These are phyloP conservation scores for Todiramphus chloris DNA, from an alignment of 2,113 vertebrate species.

Conservation along the genomic window DNA sequence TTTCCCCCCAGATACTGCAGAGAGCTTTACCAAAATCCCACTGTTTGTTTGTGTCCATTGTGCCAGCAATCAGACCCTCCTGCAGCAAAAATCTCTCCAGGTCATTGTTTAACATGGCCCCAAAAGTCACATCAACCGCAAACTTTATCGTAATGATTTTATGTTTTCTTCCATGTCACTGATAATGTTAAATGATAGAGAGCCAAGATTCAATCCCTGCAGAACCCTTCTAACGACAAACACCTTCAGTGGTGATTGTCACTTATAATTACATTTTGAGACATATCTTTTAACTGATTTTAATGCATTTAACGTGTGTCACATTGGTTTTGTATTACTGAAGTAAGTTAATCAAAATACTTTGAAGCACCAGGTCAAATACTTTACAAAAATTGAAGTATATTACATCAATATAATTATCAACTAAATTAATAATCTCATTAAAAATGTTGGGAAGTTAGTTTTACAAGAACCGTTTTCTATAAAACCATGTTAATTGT, in stretches of 20 bases:
- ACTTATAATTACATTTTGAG: neutral
- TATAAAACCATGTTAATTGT: neutral
- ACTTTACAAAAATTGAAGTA: neutral
- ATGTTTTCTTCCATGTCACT: conserved; percentile 22
- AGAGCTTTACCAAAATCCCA: neutral
- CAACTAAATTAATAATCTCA: neutral
- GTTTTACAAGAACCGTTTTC: neutral
- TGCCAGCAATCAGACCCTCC: neutral
- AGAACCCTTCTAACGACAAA: neutral
- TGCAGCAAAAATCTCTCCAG: neutral
- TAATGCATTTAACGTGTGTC: neutral
- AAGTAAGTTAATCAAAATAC: neutral
- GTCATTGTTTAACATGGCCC: neutral
- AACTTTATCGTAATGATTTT: neutral
- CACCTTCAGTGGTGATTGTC: neutral
- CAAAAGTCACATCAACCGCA: neutral
- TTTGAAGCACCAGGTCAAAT: neutral
- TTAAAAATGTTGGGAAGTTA: neutral
- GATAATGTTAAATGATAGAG: neutral
- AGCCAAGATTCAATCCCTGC: conserved; percentile 5
- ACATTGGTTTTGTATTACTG: neutral
- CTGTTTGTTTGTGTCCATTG: neutral
- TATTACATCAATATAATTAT: neutral
- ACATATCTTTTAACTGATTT: neutral
- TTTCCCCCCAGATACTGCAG: neutral